phyloP scores from a whole-genome alignment of 2,797 vertebrate species.

The Pelobates cultripes region DNA sequence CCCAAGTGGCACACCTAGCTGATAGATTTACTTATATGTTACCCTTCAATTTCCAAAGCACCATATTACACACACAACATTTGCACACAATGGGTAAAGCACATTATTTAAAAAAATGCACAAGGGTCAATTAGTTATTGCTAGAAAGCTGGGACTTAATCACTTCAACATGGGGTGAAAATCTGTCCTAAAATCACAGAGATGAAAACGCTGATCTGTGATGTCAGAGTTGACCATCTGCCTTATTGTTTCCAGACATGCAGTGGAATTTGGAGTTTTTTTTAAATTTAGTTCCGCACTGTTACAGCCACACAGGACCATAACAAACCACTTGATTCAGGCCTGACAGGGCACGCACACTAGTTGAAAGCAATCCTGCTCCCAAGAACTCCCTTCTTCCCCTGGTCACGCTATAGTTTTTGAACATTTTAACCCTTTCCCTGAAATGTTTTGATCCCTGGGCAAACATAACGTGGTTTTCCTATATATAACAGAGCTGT shows the following conservation, averaged over 20 bases:
- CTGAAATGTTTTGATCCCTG: too few species aligned
- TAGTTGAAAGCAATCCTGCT: background rate
- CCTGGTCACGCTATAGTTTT: background rate
- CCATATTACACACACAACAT: background rate
- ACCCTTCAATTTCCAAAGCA: background rate
- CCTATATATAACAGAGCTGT: too few species aligned
- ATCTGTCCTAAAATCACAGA: slow-evolving; percentile 33
- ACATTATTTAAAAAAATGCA: slow-evolving; percentile 36
- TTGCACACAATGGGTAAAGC: background rate
- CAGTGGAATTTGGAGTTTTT: slow-evolving; percentile 33
- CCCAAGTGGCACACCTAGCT: slow-evolving; percentile 1
- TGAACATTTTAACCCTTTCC: background rate
- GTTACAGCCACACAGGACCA: slow-evolving; percentile 36
- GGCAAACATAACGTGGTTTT: too few species aligned
- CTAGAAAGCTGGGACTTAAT: slow-evolving; percentile 31
- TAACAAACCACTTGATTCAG: slow-evolving; percentile 33
- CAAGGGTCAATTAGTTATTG: slow-evolving; percentile 35
- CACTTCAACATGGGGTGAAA: slow-evolving; percentile 38
- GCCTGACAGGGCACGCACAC: slow-evolving; percentile 4
- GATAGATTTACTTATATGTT: slow-evolving; percentile 4
- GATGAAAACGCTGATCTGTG: slow-evolving; percentile 36
- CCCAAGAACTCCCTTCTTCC: background rate
- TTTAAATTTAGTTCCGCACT: slow-evolving; percentile 37
- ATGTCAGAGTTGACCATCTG: slow-evolving; percentile 48
- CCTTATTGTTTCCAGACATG: slow-evolving; percentile 54